Evolutionary conservation across 2,888 invertebrate species (phyloP), one percentile per base, ranked within the genome.

Genomic region (Hipparchia semele): DNA sequence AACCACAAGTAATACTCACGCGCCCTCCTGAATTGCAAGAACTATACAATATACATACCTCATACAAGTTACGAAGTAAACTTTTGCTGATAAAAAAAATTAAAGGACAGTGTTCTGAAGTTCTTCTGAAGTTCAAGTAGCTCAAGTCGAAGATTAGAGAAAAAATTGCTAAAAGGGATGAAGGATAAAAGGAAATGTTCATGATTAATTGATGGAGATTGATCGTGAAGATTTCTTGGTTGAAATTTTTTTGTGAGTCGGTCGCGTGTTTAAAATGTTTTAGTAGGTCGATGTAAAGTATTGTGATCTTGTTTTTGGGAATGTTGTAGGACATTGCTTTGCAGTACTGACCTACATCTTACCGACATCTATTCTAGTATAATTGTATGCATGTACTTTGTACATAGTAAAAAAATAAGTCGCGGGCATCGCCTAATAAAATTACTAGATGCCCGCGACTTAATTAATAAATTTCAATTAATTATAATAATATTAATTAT

Each of bases 161-260:
- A 64, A 64, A 64, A 64, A 45, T 64, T 64, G 62, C 45, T 13
- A 64, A 64, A 64, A 46, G 71, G 71, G 66, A 65, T 65, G 8
- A 51, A 46, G 65, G 65, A 46, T 58, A 71, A 71, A 65, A 71
- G 51, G 65, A 51, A 58, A 64, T 65, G 65, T 71, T 65, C 65
- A 66, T 58, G 71, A 71, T 60, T 71, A 59, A 66, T 65, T 65
- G 71, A 71, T 71, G 65, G 65, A 65, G 71, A 71, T 71, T 71
- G 71, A 71, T 71, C 58, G 65, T 33, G 56, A 51, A 46, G 65
- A 13, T 3, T 46, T 66, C 59, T 58, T 10, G 33, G 65, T 12
- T 9, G 46, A 13, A 46, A 4, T 8, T 64, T 64, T 69, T 70
- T 70, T 60, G n/a, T n/a, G 2, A 45, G n/a, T 70, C 23, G 46